Evolutionary conservation across 1,140 invertebrate genomes (phyloP), one percentile per base, ranked within the genome.

Genomic region (Cotesia typhae): DNA sequence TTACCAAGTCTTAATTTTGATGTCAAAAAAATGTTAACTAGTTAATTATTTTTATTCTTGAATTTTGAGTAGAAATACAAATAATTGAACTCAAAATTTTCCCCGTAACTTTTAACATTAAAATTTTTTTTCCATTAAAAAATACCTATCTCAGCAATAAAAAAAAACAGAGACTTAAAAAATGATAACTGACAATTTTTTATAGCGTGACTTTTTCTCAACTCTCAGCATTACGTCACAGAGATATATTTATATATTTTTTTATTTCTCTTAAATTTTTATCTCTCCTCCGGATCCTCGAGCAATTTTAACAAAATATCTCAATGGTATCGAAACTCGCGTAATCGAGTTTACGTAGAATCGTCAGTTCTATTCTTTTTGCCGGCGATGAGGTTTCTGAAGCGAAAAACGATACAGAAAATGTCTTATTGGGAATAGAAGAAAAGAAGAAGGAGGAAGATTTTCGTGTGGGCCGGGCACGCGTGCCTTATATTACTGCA

Each of bases 321-420:
- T 38, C 28, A 37, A 47, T 47, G 41, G 36, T 47, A 65, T 65
- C 63, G 63, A 65, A 65, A 20, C 38, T 65, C 63, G 10, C 12
- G 63, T 47, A 65, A 65, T 47, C 4, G 38, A 47, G 38, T 65
- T 65, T 65, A 47, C 41, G 6, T 47, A 10, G 41, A 57, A 20
- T 57, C 20, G n/a, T 57, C 9, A 5, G 20, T 14, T 57, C 7
- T 57, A 17, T 57, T 57, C 53, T 37, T 61, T 35, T 61, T 35
- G 35, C 60, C 17, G 12, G 17, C 10, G 60, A 20, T 61, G 60
- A 12, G 20, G 60, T 35, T 61, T 12, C 17, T 61, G 20, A 37
- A 61, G 60, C 60, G 17, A 36, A 61, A 61, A 61, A 41, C 59
- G 57, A 59, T 47, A 41, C 20, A 47, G 57, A 47, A 70, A 70